phyloP scores from a whole-genome alignment of 2,888 invertebrate genomes.

The Hydropsyche betteni region DNA sequence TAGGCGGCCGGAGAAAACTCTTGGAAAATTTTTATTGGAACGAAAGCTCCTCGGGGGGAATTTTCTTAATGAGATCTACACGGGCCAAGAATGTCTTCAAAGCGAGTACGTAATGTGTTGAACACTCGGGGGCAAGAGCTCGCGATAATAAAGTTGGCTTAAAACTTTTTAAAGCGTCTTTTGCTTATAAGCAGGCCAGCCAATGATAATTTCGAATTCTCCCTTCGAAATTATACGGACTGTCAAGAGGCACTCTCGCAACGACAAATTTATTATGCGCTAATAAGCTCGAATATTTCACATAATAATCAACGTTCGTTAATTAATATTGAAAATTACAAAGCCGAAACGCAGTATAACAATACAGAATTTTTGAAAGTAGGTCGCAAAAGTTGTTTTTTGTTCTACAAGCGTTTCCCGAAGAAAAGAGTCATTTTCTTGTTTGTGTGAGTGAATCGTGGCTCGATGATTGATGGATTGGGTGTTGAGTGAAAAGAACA shows the following conservation, averaged over 20 bases:
- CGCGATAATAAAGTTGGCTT: conserved; percentile 30
- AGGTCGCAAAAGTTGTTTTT: too few species aligned
- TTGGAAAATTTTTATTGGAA: conserved; percentile 30
- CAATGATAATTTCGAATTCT: conserved; percentile 5
- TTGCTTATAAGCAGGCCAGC: conserved; percentile 16
- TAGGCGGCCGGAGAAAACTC: conserved; percentile 18
- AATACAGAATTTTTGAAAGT: too few species aligned
- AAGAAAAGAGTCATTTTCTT: neutral
- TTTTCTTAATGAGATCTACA: conserved; percentile 32
- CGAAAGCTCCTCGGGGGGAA: conserved; percentile 18
- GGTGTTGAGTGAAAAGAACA: neutral
- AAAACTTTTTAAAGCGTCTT: conserved; percentile 28
- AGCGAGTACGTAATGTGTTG: conserved; percentile 32
- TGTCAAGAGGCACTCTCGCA: neutral
- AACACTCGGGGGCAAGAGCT: conserved; percentile 28
- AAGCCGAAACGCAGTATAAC: too few species aligned
- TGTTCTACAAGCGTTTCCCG: too few species aligned
- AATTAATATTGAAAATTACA: too few species aligned
- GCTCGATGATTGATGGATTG: conserved; percentile 9
- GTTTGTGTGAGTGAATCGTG: neutral
- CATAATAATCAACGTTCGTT: neutral
- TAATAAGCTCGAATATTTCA: conserved; percentile 1
- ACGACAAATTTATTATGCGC: conserved; percentile 7
- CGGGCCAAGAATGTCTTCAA: conserved; percentile 30
- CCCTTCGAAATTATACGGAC: conserved; percentile 12